Evolutionary conservation across 2,113 vertebrate species (phyloP).

Genomic region (Pterophyllum scalare): DNA sequence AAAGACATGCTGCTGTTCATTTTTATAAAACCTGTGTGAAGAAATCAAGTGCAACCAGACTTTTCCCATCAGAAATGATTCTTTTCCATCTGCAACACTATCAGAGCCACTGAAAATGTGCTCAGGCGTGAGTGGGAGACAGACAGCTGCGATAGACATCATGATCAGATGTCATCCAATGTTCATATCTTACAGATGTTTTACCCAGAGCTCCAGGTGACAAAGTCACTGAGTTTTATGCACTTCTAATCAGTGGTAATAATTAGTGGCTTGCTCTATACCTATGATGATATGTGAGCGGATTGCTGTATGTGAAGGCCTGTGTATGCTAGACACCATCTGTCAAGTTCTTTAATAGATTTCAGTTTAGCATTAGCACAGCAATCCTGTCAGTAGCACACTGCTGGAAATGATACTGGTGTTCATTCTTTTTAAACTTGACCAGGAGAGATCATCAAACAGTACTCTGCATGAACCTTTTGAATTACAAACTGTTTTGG

Average conservation of each 20-base stretch:
- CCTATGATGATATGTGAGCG: conserved; percentile 39
- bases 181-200: conserved; percentile 43
- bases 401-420: conserved; percentile 35
- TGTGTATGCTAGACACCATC: conserved; percentile 26
- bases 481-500: conserved; percentile 50
- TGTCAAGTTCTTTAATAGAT: conserved; percentile 46
- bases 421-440: conserved; percentile 33
- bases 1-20: neutral
- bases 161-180: conserved; percentile 45
- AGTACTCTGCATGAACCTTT: conserved; percentile 43
- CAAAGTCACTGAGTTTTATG: conserved; percentile 46
- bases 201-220: conserved; percentile 44
- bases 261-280: conserved; percentile 28
- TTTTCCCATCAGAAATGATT: neutral
- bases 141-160: conserved; percentile 39
- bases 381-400: neutral
- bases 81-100: conserved; percentile 15
- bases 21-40: neutral
- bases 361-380: conserved; percentile 32
- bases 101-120: neutral
- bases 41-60: neutral
- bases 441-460: conserved; percentile 39
- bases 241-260: conserved; percentile 46
- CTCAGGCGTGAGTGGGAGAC: conserved; percentile 18
- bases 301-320: neutral